These are phyloP conservation scores for Harmothoe impar DNA, from an alignment of 2,888 invertebrate species.

Conservation along the genomic window DNA sequence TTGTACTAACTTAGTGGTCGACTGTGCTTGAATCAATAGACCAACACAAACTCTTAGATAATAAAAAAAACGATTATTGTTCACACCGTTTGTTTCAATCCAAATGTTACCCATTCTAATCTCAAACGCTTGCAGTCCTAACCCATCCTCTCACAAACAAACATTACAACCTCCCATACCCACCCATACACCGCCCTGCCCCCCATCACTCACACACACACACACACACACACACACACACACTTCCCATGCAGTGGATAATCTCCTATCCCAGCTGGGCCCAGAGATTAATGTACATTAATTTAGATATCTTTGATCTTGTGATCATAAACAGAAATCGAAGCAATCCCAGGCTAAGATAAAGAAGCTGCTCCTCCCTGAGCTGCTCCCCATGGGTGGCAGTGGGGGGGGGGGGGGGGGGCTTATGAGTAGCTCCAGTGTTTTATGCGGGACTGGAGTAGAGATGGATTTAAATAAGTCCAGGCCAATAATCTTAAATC, in stretches of 20 bases:
- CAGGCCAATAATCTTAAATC: constrained; percentile 28
- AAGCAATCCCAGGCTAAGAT: not conserved
- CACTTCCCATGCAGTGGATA: not conserved
- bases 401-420: not conserved
- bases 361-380: not conserved
- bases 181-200: too few species aligned
- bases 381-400: not conserved
- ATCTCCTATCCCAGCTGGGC: not conserved
- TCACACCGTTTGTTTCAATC: too few species aligned
- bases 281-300: constrained; percentile 24
- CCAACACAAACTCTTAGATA: too few species aligned
- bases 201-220: too few species aligned
- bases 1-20: too few species aligned
- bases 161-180: too few species aligned
- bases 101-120: too few species aligned
- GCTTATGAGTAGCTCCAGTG: not conserved
- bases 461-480: constrained; percentile 52
- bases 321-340: constrained; percentile 24
- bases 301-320: constrained; percentile 22
- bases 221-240: not conserved
- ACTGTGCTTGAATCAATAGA: too few species aligned
- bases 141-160: too few species aligned
- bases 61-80: too few species aligned
- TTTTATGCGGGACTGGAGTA: not conserved
- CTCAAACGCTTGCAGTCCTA: too few species aligned